Evolutionary conservation across 2,888 invertebrate species (phyloP).

Genomic region (Tineola bisselliella): DNA sequence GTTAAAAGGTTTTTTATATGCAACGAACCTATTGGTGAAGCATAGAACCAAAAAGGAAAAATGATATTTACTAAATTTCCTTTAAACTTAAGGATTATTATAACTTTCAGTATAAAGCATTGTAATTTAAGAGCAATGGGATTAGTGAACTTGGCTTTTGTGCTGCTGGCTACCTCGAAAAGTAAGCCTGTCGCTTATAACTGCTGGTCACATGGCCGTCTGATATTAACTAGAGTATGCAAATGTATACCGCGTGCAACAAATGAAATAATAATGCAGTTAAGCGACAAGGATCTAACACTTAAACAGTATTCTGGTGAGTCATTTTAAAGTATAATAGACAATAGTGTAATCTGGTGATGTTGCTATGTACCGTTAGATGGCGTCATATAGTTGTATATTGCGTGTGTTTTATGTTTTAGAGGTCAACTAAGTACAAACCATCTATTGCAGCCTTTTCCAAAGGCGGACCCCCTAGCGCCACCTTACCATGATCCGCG

Average conservation of each 20-base stretch:
- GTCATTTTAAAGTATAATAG: not conserved
- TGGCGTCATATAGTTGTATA: too few species aligned
- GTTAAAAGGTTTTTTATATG: too few species aligned
- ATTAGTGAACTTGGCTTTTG: conserved; percentile 45
- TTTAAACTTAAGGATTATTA: too few species aligned
- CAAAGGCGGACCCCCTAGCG: too few species aligned
- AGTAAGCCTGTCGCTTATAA: conserved; percentile 27
- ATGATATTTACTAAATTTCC: too few species aligned
- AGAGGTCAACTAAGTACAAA: too few species aligned
- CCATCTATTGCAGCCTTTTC: too few species aligned
- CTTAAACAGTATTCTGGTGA: conserved; percentile 45
- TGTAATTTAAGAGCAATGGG: conserved; percentile 47
- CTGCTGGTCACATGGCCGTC: conserved; percentile 46
- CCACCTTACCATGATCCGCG: too few species aligned
- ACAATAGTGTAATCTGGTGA: not conserved
- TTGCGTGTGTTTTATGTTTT: too few species aligned
- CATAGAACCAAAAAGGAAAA: too few species aligned
- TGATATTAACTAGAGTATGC: conserved; percentile 42
- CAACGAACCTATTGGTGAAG: too few species aligned
- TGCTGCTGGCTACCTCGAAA: conserved; percentile 32
- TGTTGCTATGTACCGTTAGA: too few species aligned
- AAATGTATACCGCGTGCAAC: conserved; percentile 46
- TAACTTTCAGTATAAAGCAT: conserved; percentile 48
- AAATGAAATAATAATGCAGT: conserved; percentile 33
- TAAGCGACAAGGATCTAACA: conserved; percentile 34